Evolutionary conservation across 2,797 vertebrate species (phyloP), one percentile per base, ranked within the genome.

Genomic region (Brotogeris chrysoptera): DNA sequence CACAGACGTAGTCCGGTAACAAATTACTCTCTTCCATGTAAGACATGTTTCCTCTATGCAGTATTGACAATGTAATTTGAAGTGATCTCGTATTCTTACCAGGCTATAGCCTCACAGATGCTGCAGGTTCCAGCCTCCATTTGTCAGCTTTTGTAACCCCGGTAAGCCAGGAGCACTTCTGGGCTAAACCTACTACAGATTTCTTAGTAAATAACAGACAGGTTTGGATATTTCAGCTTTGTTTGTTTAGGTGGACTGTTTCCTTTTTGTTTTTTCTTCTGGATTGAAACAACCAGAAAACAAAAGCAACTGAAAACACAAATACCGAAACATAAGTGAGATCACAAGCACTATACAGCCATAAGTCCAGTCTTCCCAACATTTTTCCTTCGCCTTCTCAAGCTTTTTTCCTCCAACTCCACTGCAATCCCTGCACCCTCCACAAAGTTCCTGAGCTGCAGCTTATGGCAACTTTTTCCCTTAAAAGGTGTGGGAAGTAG

Each of bases 401-500:
- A 46, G 3, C 32, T 69, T 80, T 77, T 79, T 23, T 23, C 8
- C 19, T 64, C 57, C 1, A 2, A 71, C 4, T 74, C 61, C 23
- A n/a, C 0, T 68, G 32, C 30, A 92, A 74, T 38, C 16, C 44
- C 38, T 73, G 21, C 14, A 18, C 13, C 34, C 12, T 8, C 13
- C 5, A 4, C 3, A 5, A 38, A 64, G 25, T 13, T 83, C 25
- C 47, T 86, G 10, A 73, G 59, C 36, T 52, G 8, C 16, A 83
- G n/a, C 7, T 34, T 68, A 17, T 2, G 8, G 21, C 24, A 61
- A 57, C 30, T 71, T 64, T 57, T 16, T 10, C 28, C 19, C 30
- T 21, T 28, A 80, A 41, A 3, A 13, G 12, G 3, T 23, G 5
- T 4, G 7, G 5, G 4, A 13, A 69, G 9, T 4, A 12, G 7